phyloP scores from a whole-genome alignment of 2,888 invertebrate genomes.

The Mesorhabditis belari region DNA sequence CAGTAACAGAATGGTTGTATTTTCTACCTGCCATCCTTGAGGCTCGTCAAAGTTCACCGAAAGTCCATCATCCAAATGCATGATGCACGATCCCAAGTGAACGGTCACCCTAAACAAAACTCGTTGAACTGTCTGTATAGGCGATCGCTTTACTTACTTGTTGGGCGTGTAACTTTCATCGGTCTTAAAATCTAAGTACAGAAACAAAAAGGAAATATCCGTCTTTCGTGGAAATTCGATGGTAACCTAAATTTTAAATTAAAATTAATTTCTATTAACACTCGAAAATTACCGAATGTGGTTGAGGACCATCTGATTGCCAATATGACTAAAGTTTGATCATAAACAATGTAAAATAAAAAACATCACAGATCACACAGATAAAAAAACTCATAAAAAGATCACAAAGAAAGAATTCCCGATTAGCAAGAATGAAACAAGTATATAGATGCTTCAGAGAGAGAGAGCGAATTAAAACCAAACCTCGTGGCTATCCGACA shows the following conservation, averaged over 20 bases:
- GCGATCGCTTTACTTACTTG: no score
- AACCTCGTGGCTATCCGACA: constrained; percentile 89
- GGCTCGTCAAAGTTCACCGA: constrained; percentile 66
- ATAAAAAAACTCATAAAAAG: no score
- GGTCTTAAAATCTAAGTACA: constrained; percentile 93
- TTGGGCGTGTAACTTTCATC: constrained; percentile 99
- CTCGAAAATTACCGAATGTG: constrained; percentile 85
- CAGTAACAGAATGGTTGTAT: neutral
- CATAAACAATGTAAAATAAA: no score
- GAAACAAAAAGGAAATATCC: constrained; percentile 78
- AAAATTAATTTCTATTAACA: constrained; percentile 19
- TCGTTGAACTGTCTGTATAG: neutral
- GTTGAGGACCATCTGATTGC: constrained; percentile 98
- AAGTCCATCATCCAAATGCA: constrained; percentile 34
- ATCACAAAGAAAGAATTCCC: no score
- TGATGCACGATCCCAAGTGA: constrained; percentile 30
- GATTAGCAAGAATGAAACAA: no score
- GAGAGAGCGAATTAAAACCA: no score
- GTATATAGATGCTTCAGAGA: no score
- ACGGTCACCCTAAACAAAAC: constrained; percentile 25
- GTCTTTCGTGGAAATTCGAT: constrained; percentile 58
- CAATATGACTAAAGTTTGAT: no score
- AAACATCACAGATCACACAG: no score
- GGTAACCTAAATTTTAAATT: neutral
- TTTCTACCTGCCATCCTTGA: constrained; percentile 79